phyloP scores from a whole-genome alignment of 2,113 vertebrate genomes.

The Fulica atra region DNA sequence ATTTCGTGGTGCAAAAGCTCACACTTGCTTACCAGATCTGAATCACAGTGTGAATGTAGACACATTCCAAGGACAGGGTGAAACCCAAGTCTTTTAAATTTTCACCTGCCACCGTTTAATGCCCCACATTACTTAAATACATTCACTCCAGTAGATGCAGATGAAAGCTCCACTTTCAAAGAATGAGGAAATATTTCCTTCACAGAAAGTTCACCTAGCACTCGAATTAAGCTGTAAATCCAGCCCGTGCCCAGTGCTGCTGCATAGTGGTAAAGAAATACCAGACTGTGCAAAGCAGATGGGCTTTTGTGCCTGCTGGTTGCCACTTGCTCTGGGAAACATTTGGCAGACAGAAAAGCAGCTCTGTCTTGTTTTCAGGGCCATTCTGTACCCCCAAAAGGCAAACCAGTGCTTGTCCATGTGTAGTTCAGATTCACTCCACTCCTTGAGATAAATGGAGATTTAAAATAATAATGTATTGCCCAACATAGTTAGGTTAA shows the following conservation, averaged over 20 bases:
- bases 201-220: not conserved
- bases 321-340: not conserved
- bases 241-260: not conserved
- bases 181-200: not conserved
- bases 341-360: not conserved
- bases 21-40: not conserved
- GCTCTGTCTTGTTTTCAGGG: not conserved
- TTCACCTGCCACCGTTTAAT: not conserved
- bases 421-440: not conserved
- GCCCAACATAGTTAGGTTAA: not conserved
- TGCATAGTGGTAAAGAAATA: not conserved
- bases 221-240: not conserved
- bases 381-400: rapidly evolving
- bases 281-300: not conserved
- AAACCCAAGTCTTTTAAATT: not conserved
- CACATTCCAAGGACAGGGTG: rapidly evolving
- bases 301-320: not conserved
- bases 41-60: not conserved
- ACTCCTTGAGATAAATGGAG: not conserved
- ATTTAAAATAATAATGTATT: not conserved
- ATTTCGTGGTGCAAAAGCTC: not conserved
- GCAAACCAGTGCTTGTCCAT: not conserved
- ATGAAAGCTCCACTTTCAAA: not conserved
- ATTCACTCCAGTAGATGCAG: not conserved
- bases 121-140: not conserved